Evolutionary conservation across 2,113 vertebrate species (phyloP).

Genomic region (Carassius carassius): DNA sequence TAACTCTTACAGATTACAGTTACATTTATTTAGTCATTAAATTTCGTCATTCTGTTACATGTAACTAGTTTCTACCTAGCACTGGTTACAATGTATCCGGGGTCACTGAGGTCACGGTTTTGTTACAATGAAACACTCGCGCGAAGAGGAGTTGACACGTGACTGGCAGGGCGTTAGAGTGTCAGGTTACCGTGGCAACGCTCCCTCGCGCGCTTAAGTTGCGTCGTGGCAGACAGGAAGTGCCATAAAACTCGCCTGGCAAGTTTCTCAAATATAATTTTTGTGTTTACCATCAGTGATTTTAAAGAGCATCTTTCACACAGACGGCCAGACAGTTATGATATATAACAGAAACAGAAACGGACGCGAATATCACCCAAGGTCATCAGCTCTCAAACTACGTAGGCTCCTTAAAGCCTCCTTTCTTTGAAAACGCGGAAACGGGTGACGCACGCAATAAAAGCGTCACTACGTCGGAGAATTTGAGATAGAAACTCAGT

Average conservation of each 20-base stretch:
- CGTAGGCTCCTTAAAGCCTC: neutral
- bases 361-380: neutral
- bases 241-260: neutral
- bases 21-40: too few species aligned
- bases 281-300: neutral
- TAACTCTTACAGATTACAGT: too few species aligned
- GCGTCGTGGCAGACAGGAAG: slow-evolving; percentile 40
- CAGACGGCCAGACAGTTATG: too few species aligned
- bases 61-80: too few species aligned
- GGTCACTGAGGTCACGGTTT: neutral
- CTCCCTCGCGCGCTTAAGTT: neutral
- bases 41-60: too few species aligned
- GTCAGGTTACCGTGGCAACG: slow-evolving; percentile 13
- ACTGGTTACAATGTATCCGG: too few species aligned
- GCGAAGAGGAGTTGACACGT: neutral
- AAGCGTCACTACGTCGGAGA: neutral
- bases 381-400: neutral
- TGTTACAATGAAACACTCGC: neutral
- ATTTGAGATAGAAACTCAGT: too few species aligned
- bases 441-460: neutral
- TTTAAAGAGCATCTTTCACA: neutral
- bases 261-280: neutral
- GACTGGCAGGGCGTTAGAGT: neutral
- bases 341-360: neutral
- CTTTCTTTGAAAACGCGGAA: slow-evolving; percentile 26